phyloP scores from a whole-genome alignment of 2,888 invertebrate genomes.

The Zaprionus bogoriensis region DNA sequence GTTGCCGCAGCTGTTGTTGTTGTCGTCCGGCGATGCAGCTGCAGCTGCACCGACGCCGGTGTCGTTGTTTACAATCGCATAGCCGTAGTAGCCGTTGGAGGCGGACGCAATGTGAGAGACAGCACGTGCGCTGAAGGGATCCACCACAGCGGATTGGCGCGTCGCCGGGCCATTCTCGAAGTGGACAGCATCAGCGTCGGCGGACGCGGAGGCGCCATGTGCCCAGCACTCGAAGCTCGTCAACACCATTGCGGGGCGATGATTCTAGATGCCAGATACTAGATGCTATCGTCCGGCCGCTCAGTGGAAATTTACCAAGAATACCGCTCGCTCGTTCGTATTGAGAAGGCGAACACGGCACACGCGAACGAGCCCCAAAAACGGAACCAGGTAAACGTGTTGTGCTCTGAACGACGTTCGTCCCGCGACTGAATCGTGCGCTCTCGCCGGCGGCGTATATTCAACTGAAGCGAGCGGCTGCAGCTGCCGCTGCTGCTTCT shows the following conservation, averaged over 20 bases:
- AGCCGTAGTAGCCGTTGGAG: conserved; percentile 80
- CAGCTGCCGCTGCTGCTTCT: too few species aligned
- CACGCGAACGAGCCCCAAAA: conserved; percentile 14
- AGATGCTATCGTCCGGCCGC: conserved; percentile 26
- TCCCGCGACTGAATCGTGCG: conserved; percentile 51
- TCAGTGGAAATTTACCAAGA: conserved; percentile 74
- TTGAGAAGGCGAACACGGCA: conserved; percentile 7
- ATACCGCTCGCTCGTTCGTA: conserved; percentile 35
- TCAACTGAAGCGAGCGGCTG: conserved; percentile 35
- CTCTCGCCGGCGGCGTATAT: conserved; percentile 42
- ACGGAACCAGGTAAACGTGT: conserved; percentile 28
- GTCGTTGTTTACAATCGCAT: conserved; percentile 70
- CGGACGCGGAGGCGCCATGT: conserved; percentile 60
- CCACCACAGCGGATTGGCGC: conserved; percentile 53
- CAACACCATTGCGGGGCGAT: conserved; percentile 79
- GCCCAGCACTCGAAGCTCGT: conserved; percentile 82
- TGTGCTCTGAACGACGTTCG: conserved; percentile 47
- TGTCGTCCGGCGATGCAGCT: too few species aligned
- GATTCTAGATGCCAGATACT: too few species aligned
- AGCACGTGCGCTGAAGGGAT: conserved; percentile 77
- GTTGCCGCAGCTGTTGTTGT: conserved; percentile 54
- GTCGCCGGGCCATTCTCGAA: conserved; percentile 52
- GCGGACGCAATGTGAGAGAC: conserved; percentile 77
- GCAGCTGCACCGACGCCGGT: conserved; percentile 14
- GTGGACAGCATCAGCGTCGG: conserved; percentile 37